Evolutionary conservation across 2,113 vertebrate genomes (phyloP).

Genomic region (Nematolebias whitei): DNA sequence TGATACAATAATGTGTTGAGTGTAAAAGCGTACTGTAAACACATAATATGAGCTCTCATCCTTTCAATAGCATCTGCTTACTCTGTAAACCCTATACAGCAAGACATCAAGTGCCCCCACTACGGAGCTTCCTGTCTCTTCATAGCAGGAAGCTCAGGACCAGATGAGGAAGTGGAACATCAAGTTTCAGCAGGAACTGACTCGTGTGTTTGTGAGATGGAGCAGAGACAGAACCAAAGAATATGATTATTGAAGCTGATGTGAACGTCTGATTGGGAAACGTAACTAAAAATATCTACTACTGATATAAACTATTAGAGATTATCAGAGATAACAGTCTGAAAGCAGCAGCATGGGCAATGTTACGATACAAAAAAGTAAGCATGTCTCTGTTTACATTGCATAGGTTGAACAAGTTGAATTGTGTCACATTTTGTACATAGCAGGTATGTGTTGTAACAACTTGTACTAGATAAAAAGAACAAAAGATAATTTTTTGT

Average conservation of each 20-base stretch:
- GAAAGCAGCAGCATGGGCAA: constrained; percentile 3
- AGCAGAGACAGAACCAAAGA: constrained; percentile 37
- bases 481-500: constrained; percentile 1
- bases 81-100: constrained; percentile 3
- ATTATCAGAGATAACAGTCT: not conserved
- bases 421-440: constrained; percentile 31
- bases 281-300: no score
- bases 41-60: not conserved
- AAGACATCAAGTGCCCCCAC: constrained; percentile 24
- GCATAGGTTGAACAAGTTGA: constrained; percentile 35
- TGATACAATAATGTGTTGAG: not conserved
- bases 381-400: constrained; percentile 20
- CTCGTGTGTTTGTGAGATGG: constrained; percentile 54
- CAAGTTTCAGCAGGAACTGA: constrained; percentile 61
- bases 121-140: constrained; percentile 52
- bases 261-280: not conserved
- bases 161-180: constrained; percentile 76
- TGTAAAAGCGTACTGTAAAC: not conserved
- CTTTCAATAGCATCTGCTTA: constrained; percentile 24
- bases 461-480: constrained; percentile 11
- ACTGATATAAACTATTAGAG: not conserved
- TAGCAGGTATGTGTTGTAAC: constrained; percentile 1
- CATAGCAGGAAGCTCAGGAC: constrained; percentile 58
- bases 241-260: constrained; percentile 21
- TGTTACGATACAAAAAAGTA: constrained; percentile 16